A percentile compares a stretch with the other conserved stretches of the same genome.
Evolutionary conservation across 2,113 vertebrate species (phyloP).

Genomic region (Sander lucioperca): DNA sequence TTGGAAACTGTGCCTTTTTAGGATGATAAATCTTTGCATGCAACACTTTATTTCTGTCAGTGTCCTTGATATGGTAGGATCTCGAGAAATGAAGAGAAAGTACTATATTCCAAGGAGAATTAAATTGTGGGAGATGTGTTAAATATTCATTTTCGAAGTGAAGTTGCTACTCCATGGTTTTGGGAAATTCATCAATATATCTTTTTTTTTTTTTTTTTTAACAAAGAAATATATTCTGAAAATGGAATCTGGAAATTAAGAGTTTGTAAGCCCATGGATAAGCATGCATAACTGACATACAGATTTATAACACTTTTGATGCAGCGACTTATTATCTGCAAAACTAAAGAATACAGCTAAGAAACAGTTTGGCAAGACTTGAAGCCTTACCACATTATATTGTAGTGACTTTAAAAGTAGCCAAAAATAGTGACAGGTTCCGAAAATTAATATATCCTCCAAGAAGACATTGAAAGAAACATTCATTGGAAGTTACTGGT

Average conservation of each 20-base stretch:
- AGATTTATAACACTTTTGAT: neutral
- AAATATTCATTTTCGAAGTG: slow-evolving; percentile 14
- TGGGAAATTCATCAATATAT: neutral
- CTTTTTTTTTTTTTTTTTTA: slow-evolving; percentile 6
- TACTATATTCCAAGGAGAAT: neutral
- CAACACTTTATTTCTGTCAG: neutral
- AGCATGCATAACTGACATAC: neutral
- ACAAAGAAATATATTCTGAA: neutral
- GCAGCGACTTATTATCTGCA: neutral
- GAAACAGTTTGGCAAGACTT: neutral
- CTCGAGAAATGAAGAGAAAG: neutral
- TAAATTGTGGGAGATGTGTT: slow-evolving; percentile 16
- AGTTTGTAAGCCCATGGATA: neutral
- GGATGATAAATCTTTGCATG: slow-evolving; percentile 9
- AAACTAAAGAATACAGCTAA: neutral
- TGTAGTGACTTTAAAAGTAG: neutral
- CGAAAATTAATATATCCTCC: neutral
- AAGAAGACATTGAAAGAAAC: neutral
- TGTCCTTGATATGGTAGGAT: neutral
- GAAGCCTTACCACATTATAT: neutral
- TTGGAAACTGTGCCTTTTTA: neutral
- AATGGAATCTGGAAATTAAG: neutral
- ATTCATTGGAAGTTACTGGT: neutral
- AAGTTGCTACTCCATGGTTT: neutral
- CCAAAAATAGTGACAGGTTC: neutral